These are phyloP conservation scores for Myotis planiceps DNA, from an alignment of 2,797 vertebrate species.

Conservation along the genomic window DNA sequence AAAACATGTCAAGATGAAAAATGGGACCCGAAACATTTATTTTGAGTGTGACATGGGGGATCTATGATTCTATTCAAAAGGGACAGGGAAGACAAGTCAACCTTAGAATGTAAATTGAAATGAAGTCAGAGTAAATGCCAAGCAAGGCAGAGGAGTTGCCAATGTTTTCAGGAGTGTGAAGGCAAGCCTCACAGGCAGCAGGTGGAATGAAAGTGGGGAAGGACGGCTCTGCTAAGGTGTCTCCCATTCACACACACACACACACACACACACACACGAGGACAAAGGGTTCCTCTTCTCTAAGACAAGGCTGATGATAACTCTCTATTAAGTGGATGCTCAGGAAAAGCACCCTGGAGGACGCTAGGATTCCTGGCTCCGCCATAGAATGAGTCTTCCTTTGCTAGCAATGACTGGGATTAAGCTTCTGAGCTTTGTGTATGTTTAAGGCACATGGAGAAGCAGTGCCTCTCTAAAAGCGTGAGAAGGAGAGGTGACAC, in stretches of 20 bases:
- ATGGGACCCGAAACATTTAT: slow-evolving; percentile 43
- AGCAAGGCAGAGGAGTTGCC: not conserved
- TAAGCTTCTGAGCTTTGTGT: not conserved
- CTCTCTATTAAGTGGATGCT: not conserved
- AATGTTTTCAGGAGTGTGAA: not conserved
- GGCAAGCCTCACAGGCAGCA: not conserved
- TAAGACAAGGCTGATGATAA: not conserved
- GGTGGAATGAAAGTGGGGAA: not conserved
- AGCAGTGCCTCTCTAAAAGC: too few species aligned
- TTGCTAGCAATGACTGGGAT: not conserved
- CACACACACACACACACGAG: not conserved
- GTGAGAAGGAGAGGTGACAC: not conserved
- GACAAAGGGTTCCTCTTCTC: not conserved
- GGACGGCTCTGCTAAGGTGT: not conserved
- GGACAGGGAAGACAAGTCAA: slow-evolving; percentile 35
- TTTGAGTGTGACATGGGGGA: slow-evolving; percentile 44
- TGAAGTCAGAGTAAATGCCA: not conserved
- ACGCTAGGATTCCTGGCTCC: not conserved
- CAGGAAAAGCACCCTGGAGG: not conserved
- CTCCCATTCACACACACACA: not conserved
- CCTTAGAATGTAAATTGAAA: slow-evolving; percentile 21
- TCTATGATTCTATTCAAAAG: slow-evolving; percentile 33
- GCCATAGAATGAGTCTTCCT: not conserved
- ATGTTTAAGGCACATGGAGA: not conserved
- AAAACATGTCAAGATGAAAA: slow-evolving; percentile 75